phyloP scores from a whole-genome alignment of 2,113 vertebrate species.

The Castor canadensis region DNA sequence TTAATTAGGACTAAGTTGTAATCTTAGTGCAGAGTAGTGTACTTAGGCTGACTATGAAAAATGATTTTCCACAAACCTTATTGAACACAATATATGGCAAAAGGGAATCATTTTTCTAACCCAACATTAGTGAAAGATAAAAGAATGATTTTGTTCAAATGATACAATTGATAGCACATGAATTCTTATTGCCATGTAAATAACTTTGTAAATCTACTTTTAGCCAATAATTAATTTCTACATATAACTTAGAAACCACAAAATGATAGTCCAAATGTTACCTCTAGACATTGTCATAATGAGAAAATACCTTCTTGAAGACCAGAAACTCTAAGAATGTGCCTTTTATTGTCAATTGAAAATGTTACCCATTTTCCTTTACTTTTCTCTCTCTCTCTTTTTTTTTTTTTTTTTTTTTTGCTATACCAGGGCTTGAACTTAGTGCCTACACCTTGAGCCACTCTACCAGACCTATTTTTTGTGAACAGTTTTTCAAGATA shows the following conservation, averaged over 20 bases:
- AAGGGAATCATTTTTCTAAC: slow-evolving; percentile 39
- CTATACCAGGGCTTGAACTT: no score
- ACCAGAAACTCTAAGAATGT: background rate
- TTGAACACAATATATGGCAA: slow-evolving; percentile 29
- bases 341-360: background rate
- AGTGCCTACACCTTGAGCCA: no score
- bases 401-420: no score
- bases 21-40: background rate
- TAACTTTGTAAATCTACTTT: background rate
- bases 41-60: slow-evolving; percentile 15
- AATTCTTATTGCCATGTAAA: background rate
- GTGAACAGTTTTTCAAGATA: no score
- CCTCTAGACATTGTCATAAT: background rate
- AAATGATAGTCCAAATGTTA: background rate
- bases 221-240: background rate
- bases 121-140: background rate
- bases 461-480: no score
- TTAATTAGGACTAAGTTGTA: slow-evolving; percentile 54
- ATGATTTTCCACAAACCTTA: slow-evolving; percentile 38
- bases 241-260: background rate
- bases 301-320: background rate
- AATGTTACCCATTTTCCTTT: background rate
- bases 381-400: background rate
- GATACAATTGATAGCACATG: background rate
- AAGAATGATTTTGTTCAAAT: background rate